Percentiles rank a stretch among this genome's conserved stretches.
These are phyloP conservation scores for Gila orcuttii DNA, from an alignment of 2,113 vertebrate genomes.

Conservation along the genomic window DNA sequence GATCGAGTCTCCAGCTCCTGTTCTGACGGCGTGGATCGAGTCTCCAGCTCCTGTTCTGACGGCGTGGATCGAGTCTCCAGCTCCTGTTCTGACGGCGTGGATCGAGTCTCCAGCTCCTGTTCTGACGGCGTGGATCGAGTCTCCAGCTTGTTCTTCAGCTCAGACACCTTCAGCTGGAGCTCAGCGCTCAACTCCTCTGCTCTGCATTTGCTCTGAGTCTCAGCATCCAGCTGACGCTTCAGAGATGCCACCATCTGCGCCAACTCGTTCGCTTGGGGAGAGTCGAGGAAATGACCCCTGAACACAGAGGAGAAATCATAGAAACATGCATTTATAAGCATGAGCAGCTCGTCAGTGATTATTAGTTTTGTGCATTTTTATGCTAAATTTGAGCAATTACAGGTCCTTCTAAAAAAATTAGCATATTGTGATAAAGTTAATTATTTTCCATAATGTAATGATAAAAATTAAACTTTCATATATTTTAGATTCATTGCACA, in stretches of 20 bases:
- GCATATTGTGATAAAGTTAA: too few species aligned
- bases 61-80: conserved; percentile 27
- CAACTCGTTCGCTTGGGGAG: conserved; percentile 50
- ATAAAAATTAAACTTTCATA: too few species aligned
- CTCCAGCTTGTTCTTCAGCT: conserved; percentile 45
- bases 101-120: conserved; percentile 27
- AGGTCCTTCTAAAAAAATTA: too few species aligned
- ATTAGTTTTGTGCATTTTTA: too few species aligned
- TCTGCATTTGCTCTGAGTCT: conserved; percentile 59
- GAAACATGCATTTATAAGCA: too few species aligned
- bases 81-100: too few species aligned
- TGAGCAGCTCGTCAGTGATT: too few species aligned
- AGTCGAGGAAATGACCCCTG: conserved; percentile 47
- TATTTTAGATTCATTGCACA: too few species aligned
- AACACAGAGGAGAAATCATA: not conserved
- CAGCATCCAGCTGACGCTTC: conserved; percentile 58
- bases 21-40: not conserved
- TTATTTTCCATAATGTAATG: too few species aligned
- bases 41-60: conserved; percentile 46
- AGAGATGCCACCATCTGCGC: conserved; percentile 56
- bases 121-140: not conserved
- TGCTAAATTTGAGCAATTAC: too few species aligned
- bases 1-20: conserved; percentile 27
- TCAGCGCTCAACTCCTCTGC: conserved; percentile 53
- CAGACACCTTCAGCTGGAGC: conserved; percentile 46